These are phyloP conservation scores for Luperina testacea DNA, from an alignment of 2,888 invertebrate species.

Conservation along the genomic window DNA sequence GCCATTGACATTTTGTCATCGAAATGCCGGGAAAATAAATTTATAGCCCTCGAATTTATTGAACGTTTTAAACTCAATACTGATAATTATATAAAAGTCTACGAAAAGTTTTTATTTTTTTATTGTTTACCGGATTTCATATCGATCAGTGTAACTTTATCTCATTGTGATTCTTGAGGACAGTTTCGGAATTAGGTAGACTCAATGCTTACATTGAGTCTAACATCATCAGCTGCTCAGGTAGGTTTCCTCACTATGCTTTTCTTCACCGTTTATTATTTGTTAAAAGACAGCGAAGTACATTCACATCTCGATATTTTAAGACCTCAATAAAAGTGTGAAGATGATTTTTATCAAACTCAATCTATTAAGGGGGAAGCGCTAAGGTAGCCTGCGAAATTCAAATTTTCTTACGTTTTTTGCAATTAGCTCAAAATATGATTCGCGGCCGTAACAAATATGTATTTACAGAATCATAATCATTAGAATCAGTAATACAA, in stretches of 20 bases:
- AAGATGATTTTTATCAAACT: slow-evolving; percentile 21
- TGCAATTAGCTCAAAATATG: no score
- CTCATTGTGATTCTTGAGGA: not conserved
- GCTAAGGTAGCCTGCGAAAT: no score
- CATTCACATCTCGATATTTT: not conserved
- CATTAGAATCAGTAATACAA: no score
- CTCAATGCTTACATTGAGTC: no score
- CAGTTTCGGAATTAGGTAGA: not conserved
- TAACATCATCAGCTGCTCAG: no score
- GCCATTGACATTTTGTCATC: slow-evolving; percentile 48
- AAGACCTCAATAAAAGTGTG: slow-evolving; percentile 1
- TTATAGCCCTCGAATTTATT: slow-evolving; percentile 33
- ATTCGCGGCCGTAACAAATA: no score
- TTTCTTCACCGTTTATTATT: not conserved
- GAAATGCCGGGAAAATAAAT: slow-evolving; percentile 24
- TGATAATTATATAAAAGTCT: not conserved
- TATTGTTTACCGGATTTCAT: not conserved
- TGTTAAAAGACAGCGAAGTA: not conserved
- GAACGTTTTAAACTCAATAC: not conserved
- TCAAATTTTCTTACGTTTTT: no score
- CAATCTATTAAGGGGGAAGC: slow-evolving; percentile 8
- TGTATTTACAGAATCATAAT: no score
- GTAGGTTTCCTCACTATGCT: not conserved
- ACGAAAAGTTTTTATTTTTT: not conserved
- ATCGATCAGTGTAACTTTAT: not conserved